A percentile compares a stretch with the other conserved stretches of the same genome.
Evolutionary conservation across 2,113 vertebrate species (phyloP).

Genomic region (Marcusenius ussheri): DNA sequence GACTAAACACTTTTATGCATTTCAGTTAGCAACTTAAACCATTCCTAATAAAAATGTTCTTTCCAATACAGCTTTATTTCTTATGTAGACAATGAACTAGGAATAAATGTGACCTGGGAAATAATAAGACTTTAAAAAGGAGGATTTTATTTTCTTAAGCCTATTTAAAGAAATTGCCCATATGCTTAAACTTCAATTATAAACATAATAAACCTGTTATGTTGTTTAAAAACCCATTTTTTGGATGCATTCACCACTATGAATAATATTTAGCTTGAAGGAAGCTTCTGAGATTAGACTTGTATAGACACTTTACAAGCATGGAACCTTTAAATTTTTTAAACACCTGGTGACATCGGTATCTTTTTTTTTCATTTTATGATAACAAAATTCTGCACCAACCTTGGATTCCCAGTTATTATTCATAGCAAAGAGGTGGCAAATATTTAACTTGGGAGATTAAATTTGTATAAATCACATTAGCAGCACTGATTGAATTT

Average conservation of each 20-base stretch:
- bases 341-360: background rate
- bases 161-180: background rate
- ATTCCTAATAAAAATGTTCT: background rate
- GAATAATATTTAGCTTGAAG: background rate
- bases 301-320: background rate
- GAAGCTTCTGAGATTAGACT: background rate
- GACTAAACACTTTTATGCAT: background rate
- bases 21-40: background rate
- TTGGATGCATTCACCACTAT: background rate
- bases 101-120: background rate
- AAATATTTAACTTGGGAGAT: constrained; percentile 21
- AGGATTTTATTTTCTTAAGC: background rate
- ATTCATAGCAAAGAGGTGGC: constrained; percentile 4
- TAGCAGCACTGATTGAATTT: constrained; percentile 38
- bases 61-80: background rate
- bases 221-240: background rate
- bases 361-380: background rate
- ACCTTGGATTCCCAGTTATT: constrained; percentile 13
- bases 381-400: background rate
- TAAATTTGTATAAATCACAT: constrained; percentile 24
- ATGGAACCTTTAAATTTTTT: background rate
- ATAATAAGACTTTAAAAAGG: background rate
- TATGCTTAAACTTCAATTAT: background rate
- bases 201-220: background rate
- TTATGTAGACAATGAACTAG: background rate